Conservation (phyloP, 2,797 vertebrate species). For the Lagocephalus sceleratus region DNA sequence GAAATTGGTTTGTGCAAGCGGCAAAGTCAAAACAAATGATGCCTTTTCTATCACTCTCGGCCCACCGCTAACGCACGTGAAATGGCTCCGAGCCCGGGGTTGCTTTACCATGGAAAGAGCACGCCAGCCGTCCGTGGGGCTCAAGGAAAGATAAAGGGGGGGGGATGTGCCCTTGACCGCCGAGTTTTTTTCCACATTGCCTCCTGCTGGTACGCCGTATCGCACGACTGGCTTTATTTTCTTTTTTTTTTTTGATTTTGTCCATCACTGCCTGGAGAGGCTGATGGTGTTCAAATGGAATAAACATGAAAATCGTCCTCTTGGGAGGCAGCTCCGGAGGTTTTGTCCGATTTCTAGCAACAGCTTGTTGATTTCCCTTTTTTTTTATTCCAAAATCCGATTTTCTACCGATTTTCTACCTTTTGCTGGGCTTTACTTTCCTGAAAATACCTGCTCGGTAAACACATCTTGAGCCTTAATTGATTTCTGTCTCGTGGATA, state of each 20-base stretch:
- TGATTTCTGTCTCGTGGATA: conserved; percentile 56
- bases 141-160: conserved; percentile 52
- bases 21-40: conserved; percentile 80
- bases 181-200: conserved; percentile 8
- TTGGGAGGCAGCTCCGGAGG: conserved; percentile 36
- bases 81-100: conserved; percentile 74
- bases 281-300: conserved; percentile 24
- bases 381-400: too few relatives aligned
- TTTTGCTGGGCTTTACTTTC: conserved; percentile 12
- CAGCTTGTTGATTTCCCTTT: conserved; percentile 48
- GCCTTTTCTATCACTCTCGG: conserved; percentile 71
- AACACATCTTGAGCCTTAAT: conserved; percentile 52
- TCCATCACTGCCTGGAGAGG: conserved; percentile 5
- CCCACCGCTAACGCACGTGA: conserved; percentile 71
- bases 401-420: too few relatives aligned
- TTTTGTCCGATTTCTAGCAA: conserved; percentile 50
- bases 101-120: conserved; percentile 72
- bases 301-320: conserved; percentile 53
- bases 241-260: too few relatives aligned
- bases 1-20: conserved; percentile 73
- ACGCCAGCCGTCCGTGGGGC: conserved; percentile 55
- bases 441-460: conserved; percentile 19
- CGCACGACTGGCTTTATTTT: too few relatives aligned
- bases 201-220: too few relatives aligned
- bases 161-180: conserved; percentile 50